Conservation (phyloP, 1,140 invertebrate genomes). For the Saccostrea glomerata region DNA sequence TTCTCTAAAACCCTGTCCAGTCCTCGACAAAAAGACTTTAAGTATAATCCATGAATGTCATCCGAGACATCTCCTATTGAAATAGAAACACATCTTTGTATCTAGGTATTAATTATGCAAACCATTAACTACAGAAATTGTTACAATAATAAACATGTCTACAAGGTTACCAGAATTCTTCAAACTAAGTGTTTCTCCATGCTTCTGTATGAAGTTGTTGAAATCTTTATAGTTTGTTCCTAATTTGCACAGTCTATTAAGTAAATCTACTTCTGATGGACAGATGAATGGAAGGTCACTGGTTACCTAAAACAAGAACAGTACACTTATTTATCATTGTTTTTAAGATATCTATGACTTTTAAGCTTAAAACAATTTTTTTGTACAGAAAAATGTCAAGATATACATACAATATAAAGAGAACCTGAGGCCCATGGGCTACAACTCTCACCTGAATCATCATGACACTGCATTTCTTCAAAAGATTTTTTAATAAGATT, state of each 20-base stretch:
- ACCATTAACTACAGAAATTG: too few species aligned
- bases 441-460: too few species aligned
- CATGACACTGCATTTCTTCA: too few species aligned
- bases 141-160: too few species aligned
- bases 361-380: too few species aligned
- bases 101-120: too few species aligned
- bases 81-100: constrained; percentile 17
- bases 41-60: constrained; percentile 75
- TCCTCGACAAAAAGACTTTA: constrained; percentile 77
- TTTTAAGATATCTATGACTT: too few species aligned
- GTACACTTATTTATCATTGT: not conserved
- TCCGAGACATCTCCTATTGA: constrained; percentile 54
- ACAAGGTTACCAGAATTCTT: constrained; percentile 51
- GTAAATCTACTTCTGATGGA: constrained; percentile 72
- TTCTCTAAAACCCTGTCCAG: constrained; percentile 76
- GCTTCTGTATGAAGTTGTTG: constrained; percentile 71
- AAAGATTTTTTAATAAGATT: too few species aligned
- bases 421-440: too few species aligned
- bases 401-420: too few species aligned
- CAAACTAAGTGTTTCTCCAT: constrained; percentile 65
- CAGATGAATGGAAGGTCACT: constrained; percentile 75
- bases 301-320: constrained; percentile 69
- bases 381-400: too few species aligned
- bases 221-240: constrained; percentile 75
- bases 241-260: constrained; percentile 75